These are phyloP conservation scores for Leucoraja erinaceus DNA, from an alignment of 2,113 vertebrate species.

Conservation along the genomic window DNA sequence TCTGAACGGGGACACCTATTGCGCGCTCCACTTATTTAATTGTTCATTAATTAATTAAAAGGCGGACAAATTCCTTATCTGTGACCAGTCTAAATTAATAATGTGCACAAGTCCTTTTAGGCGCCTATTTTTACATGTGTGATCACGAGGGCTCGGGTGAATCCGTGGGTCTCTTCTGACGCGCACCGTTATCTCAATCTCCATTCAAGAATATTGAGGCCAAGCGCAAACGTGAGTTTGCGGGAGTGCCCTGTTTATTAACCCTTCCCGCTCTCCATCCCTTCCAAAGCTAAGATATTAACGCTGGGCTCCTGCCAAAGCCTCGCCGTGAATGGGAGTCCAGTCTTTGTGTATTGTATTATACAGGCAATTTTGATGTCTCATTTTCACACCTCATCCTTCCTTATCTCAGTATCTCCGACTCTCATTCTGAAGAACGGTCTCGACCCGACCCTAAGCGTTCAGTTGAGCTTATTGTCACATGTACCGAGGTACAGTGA, in stretches of 20 bases:
- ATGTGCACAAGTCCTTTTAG: neutral
- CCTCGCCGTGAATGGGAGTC: neutral
- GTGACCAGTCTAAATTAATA: neutral
- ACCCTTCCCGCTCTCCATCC: neutral
- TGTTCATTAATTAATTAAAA: neutral
- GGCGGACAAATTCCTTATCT: neutral
- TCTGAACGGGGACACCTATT: neutral
- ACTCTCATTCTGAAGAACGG: too few relatives aligned
- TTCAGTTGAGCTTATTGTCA: too few relatives aligned
- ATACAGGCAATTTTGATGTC: too few relatives aligned
- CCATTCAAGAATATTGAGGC: constrained; percentile 15
- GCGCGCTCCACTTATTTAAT: neutral
- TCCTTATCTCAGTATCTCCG: too few relatives aligned
- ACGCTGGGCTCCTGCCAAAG: neutral
- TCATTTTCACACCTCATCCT: too few relatives aligned
- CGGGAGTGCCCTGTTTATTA: neutral
- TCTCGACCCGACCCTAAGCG: too few relatives aligned
- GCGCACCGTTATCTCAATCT: neutral
- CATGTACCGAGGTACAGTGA: too few relatives aligned
- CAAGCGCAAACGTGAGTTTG: neutral
- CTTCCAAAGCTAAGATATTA: neutral
- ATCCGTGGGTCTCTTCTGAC: neutral
- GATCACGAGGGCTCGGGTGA: neutral
- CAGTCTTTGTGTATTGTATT: neutral
- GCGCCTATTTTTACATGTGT: neutral